These are phyloP conservation scores for Suricata suricatta DNA, from an alignment of 2,113 vertebrate genomes.

Conservation along the genomic window DNA sequence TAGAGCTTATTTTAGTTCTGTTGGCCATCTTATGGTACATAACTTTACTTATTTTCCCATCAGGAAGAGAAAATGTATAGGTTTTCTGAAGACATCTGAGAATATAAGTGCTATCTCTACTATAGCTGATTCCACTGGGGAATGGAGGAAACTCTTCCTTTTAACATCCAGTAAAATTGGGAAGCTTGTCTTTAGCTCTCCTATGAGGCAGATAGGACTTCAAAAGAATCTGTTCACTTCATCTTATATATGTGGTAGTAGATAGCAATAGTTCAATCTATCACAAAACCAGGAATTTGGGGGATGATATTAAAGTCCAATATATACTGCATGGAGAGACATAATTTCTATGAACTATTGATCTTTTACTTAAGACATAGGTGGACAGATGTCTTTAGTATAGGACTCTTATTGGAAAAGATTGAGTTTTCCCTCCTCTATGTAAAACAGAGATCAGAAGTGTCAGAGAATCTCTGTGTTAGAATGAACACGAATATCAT, in stretches of 20 bases:
- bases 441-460: not conserved
- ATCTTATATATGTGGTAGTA: not conserved
- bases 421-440: not conserved
- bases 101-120: slow-evolving; percentile 70
- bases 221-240: slow-evolving; percentile 28
- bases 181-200: slow-evolving; percentile 37
- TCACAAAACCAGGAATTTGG: not conserved
- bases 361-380: not conserved
- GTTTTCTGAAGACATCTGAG: slow-evolving; percentile 78
- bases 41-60: too few species aligned
- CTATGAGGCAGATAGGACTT: not conserved
- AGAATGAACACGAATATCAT: slow-evolving; percentile 15
- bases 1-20: too few species aligned
- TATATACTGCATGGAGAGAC: not conserved
- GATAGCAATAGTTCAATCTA: not conserved
- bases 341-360: slow-evolving; percentile 39
- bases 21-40: too few species aligned
- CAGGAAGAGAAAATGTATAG: slow-evolving; percentile 21
- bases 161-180: not conserved
- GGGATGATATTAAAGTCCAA: not conserved
- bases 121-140: slow-evolving; percentile 75
- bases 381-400: slow-evolving; percentile 13
- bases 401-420: slow-evolving; percentile 41
- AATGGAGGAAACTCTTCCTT: slow-evolving; percentile 44
- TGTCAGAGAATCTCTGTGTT: slow-evolving; percentile 48